Percentiles rank a stretch among this genome's conserved stretches.
Evolutionary conservation across 1,140 invertebrate genomes (phyloP).

Genomic region (Augochlora pura): DNA sequence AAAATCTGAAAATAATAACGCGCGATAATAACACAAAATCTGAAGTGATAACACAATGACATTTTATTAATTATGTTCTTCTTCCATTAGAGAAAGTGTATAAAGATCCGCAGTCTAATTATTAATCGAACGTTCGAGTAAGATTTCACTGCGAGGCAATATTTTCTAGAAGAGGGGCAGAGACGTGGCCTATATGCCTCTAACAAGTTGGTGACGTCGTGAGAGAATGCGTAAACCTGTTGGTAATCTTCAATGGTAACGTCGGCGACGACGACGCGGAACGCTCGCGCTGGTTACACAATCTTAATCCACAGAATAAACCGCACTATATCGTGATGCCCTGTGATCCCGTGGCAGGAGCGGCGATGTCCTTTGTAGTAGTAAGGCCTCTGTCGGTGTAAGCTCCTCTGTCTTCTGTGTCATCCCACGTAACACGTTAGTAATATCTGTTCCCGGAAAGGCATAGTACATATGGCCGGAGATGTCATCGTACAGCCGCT

Average conservation of each 20-base stretch:
- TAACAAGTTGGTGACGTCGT: not conserved
- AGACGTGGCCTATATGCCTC: not conserved
- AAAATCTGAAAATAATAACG: too few species aligned
- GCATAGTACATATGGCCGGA: not conserved
- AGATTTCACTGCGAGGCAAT: not conserved
- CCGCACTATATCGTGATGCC: not conserved
- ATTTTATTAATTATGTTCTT: too few species aligned
- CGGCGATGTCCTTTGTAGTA: not conserved
- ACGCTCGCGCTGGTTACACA: slow-evolving; percentile 5
- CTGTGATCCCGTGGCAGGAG: not conserved
- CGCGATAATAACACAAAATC: too few species aligned
- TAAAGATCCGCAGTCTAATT: too few species aligned
- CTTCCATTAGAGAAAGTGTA: too few species aligned
- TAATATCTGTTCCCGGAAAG: not conserved
- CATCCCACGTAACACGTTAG: not conserved
- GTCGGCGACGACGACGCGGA: not conserved
- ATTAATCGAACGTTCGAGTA: not conserved
- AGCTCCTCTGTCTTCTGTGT: slow-evolving; percentile 1
- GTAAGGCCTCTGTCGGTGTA: not conserved
- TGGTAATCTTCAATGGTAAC: slow-evolving; percentile 4
- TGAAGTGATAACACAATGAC: too few species aligned
- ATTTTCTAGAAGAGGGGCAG: not conserved
- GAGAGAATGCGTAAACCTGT: slow-evolving; percentile 1
- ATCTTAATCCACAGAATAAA: slow-evolving; percentile 26
- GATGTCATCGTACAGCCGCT: not conserved